These are phyloP conservation scores for Lathronympha strigana DNA, from an alignment of 2,888 invertebrate genomes.

Conservation along the genomic window DNA sequence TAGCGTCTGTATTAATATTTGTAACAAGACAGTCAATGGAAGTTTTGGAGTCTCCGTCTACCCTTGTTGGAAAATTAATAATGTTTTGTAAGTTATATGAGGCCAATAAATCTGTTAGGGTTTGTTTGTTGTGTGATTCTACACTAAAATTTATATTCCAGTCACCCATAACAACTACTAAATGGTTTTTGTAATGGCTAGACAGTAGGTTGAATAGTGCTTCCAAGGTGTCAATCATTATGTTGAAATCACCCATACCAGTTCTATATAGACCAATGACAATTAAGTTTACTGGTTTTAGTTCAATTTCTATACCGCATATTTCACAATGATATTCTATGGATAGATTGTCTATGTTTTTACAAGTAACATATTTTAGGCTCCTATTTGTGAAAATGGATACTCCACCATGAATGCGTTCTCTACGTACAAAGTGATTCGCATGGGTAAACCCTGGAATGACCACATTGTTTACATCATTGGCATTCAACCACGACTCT, in stretches of 20 bases:
- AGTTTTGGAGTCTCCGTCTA: background rate
- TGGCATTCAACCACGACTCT: no score
- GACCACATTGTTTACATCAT: background rate
- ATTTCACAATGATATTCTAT: background rate
- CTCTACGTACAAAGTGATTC: background rate
- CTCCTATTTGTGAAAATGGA: background rate
- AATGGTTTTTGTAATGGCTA: background rate
- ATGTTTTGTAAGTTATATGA: constrained; percentile 1
- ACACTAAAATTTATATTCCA: background rate
- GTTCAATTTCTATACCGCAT: constrained; percentile 1
- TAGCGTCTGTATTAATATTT: background rate
- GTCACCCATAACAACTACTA: background rate
- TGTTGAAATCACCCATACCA: background rate
- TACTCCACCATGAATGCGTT: constrained; percentile 1
- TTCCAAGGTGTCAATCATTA: background rate
- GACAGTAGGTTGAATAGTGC: background rate
- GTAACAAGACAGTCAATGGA: background rate
- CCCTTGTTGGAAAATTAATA: background rate
- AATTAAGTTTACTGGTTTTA: background rate
- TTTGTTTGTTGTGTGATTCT: background rate
- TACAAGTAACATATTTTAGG: background rate
- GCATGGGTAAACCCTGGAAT: background rate
- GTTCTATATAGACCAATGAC: background rate
- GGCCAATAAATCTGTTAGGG: background rate
- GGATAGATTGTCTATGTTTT: background rate